phyloP scores from a whole-genome alignment of 2,888 invertebrate genomes.

The Platerodrilus igneus region DNA sequence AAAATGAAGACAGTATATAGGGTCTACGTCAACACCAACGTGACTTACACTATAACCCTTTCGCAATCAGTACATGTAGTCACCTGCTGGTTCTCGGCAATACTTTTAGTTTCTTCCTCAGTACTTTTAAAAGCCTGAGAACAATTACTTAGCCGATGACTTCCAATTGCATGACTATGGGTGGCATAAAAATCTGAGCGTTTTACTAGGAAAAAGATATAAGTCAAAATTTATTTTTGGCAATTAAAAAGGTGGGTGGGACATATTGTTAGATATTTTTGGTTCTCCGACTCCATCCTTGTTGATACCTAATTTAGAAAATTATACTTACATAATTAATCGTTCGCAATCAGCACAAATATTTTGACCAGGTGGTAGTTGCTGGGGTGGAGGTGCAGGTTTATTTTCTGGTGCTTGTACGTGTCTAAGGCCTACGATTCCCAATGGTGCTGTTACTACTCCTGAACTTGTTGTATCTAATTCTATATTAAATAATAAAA shows the following conservation, averaged over 20 bases:
- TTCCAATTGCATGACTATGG: conserved; percentile 71
- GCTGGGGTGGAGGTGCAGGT: conserved; percentile 61
- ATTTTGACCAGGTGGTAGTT: conserved; percentile 82
- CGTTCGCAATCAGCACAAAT: conserved; percentile 97
- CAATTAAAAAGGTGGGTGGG: conserved; percentile 11
- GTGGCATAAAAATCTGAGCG: conserved; percentile 65
- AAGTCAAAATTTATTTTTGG: conserved; percentile 19
- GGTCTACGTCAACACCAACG: no score
- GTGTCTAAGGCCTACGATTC: conserved; percentile 61
- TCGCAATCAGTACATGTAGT: conserved; percentile 81
- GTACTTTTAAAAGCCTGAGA: conserved; percentile 39
- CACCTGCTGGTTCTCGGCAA: conserved; percentile 53
- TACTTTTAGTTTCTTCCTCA: conserved; percentile 38
- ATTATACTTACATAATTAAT: conserved; percentile 92
- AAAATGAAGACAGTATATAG: no score
- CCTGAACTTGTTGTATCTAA: conserved; percentile 49
- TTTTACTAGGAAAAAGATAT: conserved; percentile 37
- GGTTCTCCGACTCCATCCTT: conserved; percentile 10
- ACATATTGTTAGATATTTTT: conserved; percentile 10
- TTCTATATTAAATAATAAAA: conserved; percentile 19
- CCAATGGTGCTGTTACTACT: conserved; percentile 49
- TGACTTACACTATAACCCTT: conserved; percentile 82
- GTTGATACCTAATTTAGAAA: conserved; percentile 7
- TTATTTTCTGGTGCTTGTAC: conserved; percentile 68
- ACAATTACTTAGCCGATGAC: conserved; percentile 55